Conservation (phyloP, 2,888 invertebrate genomes). For the Agrotis ipsilon region DNA sequence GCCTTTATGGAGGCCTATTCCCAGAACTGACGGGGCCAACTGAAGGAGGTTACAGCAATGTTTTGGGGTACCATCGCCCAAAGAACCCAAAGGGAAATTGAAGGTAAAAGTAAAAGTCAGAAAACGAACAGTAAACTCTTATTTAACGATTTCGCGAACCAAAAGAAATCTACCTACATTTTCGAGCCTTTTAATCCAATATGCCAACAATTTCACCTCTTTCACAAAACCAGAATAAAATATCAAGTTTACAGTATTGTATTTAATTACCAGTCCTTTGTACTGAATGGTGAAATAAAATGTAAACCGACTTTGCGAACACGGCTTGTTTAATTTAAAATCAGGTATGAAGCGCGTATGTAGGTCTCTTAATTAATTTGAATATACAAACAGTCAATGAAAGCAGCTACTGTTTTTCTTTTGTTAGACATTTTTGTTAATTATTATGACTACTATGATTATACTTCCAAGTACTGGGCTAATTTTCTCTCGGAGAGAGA, state of each 20-base stretch:
- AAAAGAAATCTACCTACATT: not conserved
- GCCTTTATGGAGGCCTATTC: too few relatives aligned
- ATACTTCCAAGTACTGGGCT: too few relatives aligned
- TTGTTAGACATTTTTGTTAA: too few relatives aligned
- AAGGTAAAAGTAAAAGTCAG: too few relatives aligned
- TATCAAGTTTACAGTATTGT: constrained; percentile 1
- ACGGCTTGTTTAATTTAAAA: constrained; percentile 8
- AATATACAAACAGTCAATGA: not conserved
- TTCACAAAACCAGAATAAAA: not conserved
- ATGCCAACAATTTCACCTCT: not conserved
- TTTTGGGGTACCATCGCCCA: too few relatives aligned
- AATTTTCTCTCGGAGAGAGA: too few relatives aligned
- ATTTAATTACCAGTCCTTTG: constrained; percentile 16
- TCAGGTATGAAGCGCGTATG: not conserved
- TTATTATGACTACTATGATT: too few relatives aligned
- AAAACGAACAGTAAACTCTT: too few relatives aligned
- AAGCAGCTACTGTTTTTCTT: not conserved
- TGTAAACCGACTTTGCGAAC: constrained; percentile 13
- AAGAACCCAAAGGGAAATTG: too few relatives aligned
- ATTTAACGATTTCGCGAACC: too few relatives aligned
- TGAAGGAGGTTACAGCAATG: too few relatives aligned
- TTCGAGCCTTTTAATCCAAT: not conserved
- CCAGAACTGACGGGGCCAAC: too few relatives aligned
- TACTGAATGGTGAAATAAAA: constrained; percentile 10
- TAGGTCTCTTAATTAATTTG: constrained; percentile 14